phyloP scores from a whole-genome alignment of 2,797 vertebrate species.

The Mus minutoides region DNA sequence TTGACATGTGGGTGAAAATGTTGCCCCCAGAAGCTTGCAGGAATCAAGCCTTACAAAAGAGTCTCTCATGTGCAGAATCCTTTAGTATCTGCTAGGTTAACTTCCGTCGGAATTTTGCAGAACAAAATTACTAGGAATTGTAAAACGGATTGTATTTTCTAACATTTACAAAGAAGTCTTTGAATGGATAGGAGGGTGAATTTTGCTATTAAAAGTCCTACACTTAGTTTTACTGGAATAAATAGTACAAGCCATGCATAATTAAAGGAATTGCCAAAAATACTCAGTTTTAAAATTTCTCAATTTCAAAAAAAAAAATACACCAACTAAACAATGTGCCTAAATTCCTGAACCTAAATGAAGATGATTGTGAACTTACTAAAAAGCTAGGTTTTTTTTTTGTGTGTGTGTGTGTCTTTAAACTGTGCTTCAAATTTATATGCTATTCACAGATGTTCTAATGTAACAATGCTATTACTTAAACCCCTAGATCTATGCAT shows the following conservation, averaged over 20 bases:
- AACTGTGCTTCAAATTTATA: background rate
- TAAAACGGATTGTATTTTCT: background rate
- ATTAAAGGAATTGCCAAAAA: slow-evolving; percentile 19
- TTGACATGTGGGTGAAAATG: background rate
- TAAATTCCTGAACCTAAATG: slow-evolving; percentile 5
- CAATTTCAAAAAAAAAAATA: background rate
- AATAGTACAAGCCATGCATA: background rate
- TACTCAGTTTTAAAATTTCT: background rate
- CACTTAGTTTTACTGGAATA: slow-evolving; percentile 43
- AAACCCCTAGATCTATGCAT: background rate
- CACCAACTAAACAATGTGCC: background rate
- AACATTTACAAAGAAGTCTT: slow-evolving; percentile 45
- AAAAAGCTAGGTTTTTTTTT: background rate
- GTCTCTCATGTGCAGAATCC: background rate
- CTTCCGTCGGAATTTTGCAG: background rate
- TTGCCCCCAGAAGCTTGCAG: background rate
- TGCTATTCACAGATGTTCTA: background rate
- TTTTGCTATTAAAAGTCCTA: background rate
- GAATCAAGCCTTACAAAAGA: background rate
- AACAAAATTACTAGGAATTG: background rate
- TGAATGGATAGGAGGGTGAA: background rate
- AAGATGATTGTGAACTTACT: background rate
- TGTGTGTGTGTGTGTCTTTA: background rate
- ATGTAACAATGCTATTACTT: background rate
- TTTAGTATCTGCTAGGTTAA: background rate